Conservation (phyloP, 2,113 vertebrate species). For the Cyprinodon brontotheroides region DNA sequence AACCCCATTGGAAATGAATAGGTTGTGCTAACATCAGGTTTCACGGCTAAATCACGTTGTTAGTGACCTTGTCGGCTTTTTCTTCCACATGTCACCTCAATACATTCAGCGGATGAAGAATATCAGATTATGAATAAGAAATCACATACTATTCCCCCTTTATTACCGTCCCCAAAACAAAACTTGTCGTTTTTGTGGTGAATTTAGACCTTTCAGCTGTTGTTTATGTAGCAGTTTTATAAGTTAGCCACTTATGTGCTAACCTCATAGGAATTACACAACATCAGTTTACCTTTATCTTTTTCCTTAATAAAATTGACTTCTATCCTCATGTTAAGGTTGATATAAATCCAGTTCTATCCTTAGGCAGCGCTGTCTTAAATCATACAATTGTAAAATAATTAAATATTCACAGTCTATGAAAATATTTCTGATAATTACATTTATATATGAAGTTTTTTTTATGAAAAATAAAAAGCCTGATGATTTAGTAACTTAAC, state of each 20-base stretch:
- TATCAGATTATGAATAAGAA: background rate
- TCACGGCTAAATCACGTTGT: constrained; percentile 61
- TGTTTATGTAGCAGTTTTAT: background rate
- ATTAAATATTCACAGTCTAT: too few relatives aligned
- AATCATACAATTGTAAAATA: too few relatives aligned
- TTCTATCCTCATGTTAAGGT: background rate
- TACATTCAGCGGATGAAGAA: background rate
- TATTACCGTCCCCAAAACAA: too few relatives aligned
- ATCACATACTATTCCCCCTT: accelerated
- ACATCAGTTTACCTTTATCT: background rate
- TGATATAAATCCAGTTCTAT: background rate
- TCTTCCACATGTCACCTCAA: background rate
- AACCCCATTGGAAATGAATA: background rate
- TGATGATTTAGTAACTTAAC: background rate
- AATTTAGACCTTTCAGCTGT: background rate
- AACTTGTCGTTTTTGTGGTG: background rate
- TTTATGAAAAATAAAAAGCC: too few relatives aligned
- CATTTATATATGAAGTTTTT: too few relatives aligned
- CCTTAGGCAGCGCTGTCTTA: too few relatives aligned
- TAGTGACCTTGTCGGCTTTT: constrained; percentile 68
- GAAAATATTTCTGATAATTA: too few relatives aligned
- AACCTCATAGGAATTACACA: background rate
- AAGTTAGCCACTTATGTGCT: background rate
- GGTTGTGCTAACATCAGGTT: constrained; percentile 9
- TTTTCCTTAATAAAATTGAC: background rate